A percentile compares a stretch with the other conserved stretches of the same genome.
Evolutionary conservation across 2,888 invertebrate species (phyloP).

Genomic region (Temnothorax unifasciatus): DNA sequence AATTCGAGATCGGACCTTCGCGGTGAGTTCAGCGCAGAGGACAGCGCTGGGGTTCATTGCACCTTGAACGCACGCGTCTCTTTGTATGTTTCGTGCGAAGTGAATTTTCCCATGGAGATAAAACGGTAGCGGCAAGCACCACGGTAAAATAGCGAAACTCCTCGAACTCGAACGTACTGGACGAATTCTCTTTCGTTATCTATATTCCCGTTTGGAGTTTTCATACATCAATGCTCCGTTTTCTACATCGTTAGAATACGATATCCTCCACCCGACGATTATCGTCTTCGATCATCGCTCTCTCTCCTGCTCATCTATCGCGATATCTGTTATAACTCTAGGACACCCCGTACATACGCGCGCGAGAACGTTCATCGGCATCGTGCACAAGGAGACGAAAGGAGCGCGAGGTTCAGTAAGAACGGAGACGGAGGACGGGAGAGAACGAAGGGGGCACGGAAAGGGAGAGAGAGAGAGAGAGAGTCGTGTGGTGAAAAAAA

Average conservation of each 20-base stretch:
- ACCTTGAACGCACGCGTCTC: slow-evolving; percentile 16
- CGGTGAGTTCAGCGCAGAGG: neutral
- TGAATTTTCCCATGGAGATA: slow-evolving; percentile 29
- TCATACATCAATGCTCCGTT: neutral
- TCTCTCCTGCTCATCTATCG: neutral
- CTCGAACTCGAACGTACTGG: neutral
- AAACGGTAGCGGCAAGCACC: neutral
- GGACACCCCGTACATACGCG: slow-evolving; percentile 37
- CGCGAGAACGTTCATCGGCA: slow-evolving; percentile 15
- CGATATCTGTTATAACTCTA: neutral
- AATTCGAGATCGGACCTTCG: neutral
- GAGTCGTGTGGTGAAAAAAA: slow-evolving; percentile 35
- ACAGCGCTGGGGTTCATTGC: slow-evolving; percentile 35
- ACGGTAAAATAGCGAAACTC: neutral
- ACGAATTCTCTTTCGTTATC: neutral
- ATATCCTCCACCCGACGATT: neutral
- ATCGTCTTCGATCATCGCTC: neutral
- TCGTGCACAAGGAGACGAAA: slow-evolving; percentile 33
- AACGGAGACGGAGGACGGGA: slow-evolving; percentile 29
- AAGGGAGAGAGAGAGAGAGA: slow-evolving; percentile 12
- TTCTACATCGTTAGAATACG: neutral
- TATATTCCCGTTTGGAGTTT: neutral
- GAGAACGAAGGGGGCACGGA: slow-evolving; percentile 15
- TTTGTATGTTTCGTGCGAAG: slow-evolving; percentile 26
- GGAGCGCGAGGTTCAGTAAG: slow-evolving; percentile 15